Base-by-base conservation (phyloP, 2,888 invertebrate genomes). In the Proisotoma minuta region DNA sequence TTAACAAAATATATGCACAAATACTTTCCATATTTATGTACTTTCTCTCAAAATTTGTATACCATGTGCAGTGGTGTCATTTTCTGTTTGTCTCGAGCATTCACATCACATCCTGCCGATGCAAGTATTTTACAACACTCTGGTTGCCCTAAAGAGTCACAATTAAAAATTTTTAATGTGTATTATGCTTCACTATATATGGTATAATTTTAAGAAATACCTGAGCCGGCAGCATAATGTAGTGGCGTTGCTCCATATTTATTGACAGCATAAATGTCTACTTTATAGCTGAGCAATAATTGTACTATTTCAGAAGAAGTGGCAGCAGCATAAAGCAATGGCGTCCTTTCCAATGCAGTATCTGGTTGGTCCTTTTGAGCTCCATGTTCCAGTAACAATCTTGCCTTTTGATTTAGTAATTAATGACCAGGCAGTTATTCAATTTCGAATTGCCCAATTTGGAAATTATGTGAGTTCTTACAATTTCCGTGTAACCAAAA, bases 21-120 rank as follows among this genome's bases (percentile, higher is more conserved):
- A 51, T n/a, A n/a, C n/a, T n/a, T n/a, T n/a, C n/a, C n/a, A n/a
- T n/a, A 51, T 23, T 22, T 12, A 51, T n/a, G 23, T 22, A 12
- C 24, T 23, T 51, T 51, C 23, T 24, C 24, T 51, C 15, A 51
- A 26, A 34, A 34, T 10, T n/a, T n/a, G n/a, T n/a, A 18, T n/a
- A 43, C 43, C 69, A 69, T 82, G 76, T 83, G 84, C 62, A 84
- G 77, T 26, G 83, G 82, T 0, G 83, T 84, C 71, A 74, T 71
- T 65, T 73, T 74, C 29, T 73, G 71, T n/a, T 71, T 66, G 65
- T 74, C 74, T 48, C 71, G 51, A 20, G 72, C 65, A 65, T 73
- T 74, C 15, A 74, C 72, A 64, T 73, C 71, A 62, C 73, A 72
- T 8, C 74, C 73, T 2, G 65, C 62, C 1, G 63, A 50, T 10